phyloP scores from a whole-genome alignment of 2,888 invertebrate genomes.

The Hypolimnas misippus region DNA sequence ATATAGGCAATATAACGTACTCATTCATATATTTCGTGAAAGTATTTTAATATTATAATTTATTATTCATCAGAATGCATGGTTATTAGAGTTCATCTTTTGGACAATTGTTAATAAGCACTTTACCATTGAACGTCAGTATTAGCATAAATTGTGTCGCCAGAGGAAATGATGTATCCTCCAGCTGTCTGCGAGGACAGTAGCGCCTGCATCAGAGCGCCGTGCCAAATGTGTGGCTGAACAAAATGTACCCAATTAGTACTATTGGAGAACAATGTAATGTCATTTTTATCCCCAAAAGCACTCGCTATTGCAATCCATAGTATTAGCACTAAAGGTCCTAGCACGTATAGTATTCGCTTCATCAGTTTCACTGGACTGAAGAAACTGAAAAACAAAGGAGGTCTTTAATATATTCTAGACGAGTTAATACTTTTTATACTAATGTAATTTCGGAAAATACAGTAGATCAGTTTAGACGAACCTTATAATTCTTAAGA shows the following conservation, averaged over 20 bases:
- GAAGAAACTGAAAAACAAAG: slow-evolving; percentile 61
- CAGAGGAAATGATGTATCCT: slow-evolving; percentile 66
- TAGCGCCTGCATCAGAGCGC: slow-evolving; percentile 63
- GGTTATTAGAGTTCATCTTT: no score
- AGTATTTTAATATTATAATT: no score
- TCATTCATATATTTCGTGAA: no score
- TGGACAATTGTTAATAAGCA: no score
- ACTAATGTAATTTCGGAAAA: no score
- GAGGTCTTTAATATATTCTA: neutral
- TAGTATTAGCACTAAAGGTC: slow-evolving; percentile 54
- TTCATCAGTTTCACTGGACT: slow-evolving; percentile 70
- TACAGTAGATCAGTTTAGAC: no score
- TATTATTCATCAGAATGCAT: no score
- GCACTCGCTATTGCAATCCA: slow-evolving; percentile 49
- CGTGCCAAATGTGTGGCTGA: slow-evolving; percentile 64
- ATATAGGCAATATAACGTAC: no score
- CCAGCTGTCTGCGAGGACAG: slow-evolving; percentile 67
- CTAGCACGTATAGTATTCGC: slow-evolving; percentile 59
- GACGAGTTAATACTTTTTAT: no score
- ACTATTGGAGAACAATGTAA: slow-evolving; percentile 47
- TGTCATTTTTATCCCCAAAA: slow-evolving; percentile 50
- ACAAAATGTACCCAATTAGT: slow-evolving; percentile 57
- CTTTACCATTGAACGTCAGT: slow-evolving; percentile 69
- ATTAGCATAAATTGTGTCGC: slow-evolving; percentile 63
- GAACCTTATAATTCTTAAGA: no score